Percentiles rank a stretch among this genome's conserved stretches.
These are phyloP conservation scores for Gymnocheta viridis DNA, from an alignment of 2,888 invertebrate genomes.

Conservation along the genomic window DNA sequence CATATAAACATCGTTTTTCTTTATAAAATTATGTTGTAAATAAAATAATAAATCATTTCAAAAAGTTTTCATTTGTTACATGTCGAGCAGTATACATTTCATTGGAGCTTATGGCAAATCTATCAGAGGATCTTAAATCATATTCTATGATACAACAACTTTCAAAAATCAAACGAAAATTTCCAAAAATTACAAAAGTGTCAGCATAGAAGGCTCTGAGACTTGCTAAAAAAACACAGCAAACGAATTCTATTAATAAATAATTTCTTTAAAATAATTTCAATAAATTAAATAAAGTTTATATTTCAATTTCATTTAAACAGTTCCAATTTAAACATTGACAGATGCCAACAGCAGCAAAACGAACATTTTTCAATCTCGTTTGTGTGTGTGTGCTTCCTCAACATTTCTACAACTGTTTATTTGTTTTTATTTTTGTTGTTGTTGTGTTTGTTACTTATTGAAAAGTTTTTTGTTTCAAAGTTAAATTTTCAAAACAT, in stretches of 20 bases:
- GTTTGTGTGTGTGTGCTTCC: constrained; percentile 14
- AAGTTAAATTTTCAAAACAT: constrained; percentile 44
- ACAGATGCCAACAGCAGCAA: constrained; percentile 35
- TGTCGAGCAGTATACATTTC: no score
- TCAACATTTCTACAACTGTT: background rate
- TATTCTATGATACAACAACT: no score
- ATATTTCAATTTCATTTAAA: constrained; percentile 3
- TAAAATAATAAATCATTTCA: background rate
- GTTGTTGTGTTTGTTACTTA: constrained; percentile 2
- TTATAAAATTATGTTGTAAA: background rate
- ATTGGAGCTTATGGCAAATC: no score
- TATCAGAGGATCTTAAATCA: no score
- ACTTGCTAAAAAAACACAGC: no score
- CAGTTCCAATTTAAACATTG: constrained; percentile 40
- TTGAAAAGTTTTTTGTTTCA: constrained; percentile 33
- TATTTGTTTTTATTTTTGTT: constrained; percentile 26
- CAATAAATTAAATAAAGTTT: constrained; percentile 6
- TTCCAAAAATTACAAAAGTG: no score
- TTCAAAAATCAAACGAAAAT: no score
- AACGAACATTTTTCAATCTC: background rate
- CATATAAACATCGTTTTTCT: background rate
- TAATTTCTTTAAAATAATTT: background rate
- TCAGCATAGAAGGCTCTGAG: no score
- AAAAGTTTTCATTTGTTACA: no score
- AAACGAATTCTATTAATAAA: no score